These are phyloP conservation scores for Rhegmatorhina hoffmannsi DNA, from an alignment of 2,113 vertebrate species.

Conservation along the genomic window DNA sequence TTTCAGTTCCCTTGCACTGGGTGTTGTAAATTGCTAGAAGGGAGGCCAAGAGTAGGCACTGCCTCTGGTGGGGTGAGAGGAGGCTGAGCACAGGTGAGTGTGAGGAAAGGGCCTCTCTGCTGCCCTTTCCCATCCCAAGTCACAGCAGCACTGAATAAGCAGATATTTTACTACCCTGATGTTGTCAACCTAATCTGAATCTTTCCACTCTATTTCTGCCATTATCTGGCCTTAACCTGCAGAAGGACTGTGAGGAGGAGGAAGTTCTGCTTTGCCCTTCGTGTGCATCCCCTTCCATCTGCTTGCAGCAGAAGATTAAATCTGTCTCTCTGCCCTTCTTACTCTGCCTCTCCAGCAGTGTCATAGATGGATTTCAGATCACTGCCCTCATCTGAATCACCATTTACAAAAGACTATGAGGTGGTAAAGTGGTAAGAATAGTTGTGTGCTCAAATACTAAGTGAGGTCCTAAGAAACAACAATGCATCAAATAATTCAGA, in stretches of 20 bases:
- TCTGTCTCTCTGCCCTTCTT: neutral
- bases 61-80: accelerated
- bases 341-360: neutral
- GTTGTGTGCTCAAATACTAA: neutral
- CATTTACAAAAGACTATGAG: neutral
- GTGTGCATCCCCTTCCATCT: accelerated
- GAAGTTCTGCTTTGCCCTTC: neutral
- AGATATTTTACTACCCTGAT: neutral
- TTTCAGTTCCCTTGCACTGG: neutral
- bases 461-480: neutral
- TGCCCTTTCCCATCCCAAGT: neutral
- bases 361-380: neutral
- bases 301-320: neutral
- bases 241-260: neutral
- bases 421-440: neutral
- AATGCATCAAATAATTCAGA: neutral
- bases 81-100: accelerated
- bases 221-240: neutral
- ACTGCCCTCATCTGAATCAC: neutral
- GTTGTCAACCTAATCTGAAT: neutral
- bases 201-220: neutral
- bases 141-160: neutral
- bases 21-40: accelerated
- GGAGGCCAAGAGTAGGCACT: neutral
- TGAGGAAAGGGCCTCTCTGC: neutral